A percentile compares a stretch with the other conserved stretches of the same genome.
These are phyloP conservation scores for Drosophila stalkeri DNA, from an alignment of 2,888 invertebrate genomes.

Conservation along the genomic window DNA sequence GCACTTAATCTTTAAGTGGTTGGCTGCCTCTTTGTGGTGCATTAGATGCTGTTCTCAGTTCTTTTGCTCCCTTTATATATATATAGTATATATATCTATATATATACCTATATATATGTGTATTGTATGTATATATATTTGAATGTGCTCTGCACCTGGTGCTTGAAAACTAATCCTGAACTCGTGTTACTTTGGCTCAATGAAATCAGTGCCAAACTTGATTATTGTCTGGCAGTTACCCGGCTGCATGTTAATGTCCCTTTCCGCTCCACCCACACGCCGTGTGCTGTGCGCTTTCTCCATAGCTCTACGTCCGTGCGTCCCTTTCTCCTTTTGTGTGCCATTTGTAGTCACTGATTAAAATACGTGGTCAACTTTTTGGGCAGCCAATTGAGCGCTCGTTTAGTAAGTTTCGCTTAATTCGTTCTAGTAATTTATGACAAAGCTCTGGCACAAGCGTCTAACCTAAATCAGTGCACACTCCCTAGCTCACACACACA, in stretches of 20 bases:
- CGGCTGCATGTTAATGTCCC: constrained; percentile 70
- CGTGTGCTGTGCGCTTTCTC: background rate
- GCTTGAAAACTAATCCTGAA: constrained; percentile 69
- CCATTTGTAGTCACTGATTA: constrained; percentile 75
- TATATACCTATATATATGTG: background rate
- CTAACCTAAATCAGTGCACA: constrained; percentile 56
- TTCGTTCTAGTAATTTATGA: constrained; percentile 81
- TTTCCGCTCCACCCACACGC: background rate
- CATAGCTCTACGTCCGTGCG: background rate
- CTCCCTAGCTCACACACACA: background rate
- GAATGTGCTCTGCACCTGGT: constrained; percentile 38
- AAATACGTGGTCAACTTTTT: constrained; percentile 81
- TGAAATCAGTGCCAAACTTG: constrained; percentile 74
- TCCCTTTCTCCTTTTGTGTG: constrained; percentile 9
- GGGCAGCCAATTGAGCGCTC: constrained; percentile 77
- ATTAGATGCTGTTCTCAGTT: constrained; percentile 46
- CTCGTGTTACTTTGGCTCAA: constrained; percentile 71
- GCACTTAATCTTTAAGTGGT: constrained; percentile 80
- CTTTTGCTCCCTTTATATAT: background rate
- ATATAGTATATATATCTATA: background rate
- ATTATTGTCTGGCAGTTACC: constrained; percentile 62
- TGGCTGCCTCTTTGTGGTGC: constrained; percentile 71
- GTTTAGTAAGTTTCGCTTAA: constrained; percentile 81
- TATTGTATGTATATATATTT: background rate
- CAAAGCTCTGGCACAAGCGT: constrained; percentile 61